Percentiles rank a stretch among this genome's conserved stretches.
Conservation (phyloP, 2,888 invertebrate species). For the Ectemnius lituratus region DNA sequence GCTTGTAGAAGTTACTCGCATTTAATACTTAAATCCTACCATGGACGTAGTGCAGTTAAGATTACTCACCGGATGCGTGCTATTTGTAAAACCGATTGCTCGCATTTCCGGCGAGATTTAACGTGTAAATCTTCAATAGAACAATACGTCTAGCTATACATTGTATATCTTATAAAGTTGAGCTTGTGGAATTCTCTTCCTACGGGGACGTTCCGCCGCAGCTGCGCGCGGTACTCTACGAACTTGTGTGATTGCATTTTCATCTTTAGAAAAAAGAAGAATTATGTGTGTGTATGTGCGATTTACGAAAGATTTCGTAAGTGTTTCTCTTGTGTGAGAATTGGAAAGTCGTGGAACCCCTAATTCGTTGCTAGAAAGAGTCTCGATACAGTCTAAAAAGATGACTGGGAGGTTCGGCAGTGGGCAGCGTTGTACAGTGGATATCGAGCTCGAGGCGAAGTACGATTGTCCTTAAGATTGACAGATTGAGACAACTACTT, state of each 20-base stretch:
- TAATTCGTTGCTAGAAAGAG: slow-evolving; percentile 4
- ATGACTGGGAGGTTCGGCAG: neutral
- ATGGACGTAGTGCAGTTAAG: slow-evolving; percentile 4
- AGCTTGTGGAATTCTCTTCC: too few species aligned
- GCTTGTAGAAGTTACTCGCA: neutral
- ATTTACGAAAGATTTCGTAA: too few species aligned
- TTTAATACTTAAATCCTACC: neutral
- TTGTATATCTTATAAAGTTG: too few species aligned
- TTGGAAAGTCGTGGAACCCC: too few species aligned
- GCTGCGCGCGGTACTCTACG: too few species aligned
- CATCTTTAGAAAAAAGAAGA: too few species aligned
- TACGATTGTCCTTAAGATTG: slow-evolving; percentile 49
- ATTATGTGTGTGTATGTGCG: too few species aligned
- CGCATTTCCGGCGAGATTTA: neutral
- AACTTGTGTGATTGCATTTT: too few species aligned
- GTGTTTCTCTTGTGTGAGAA: too few species aligned
- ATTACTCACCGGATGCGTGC: neutral
- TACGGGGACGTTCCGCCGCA: too few species aligned
- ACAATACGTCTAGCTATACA: neutral
- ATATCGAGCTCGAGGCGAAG: slow-evolving; percentile 25
- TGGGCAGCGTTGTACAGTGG: neutral
- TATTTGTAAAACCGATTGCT: too few species aligned
- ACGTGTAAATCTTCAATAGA: neutral
- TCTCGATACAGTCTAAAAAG: neutral
- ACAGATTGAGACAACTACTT: neutral